Evolutionary conservation across 2,888 invertebrate species (phyloP), one percentile per base, ranked within the genome.

Genomic region (Pherbina coryleti): DNA sequence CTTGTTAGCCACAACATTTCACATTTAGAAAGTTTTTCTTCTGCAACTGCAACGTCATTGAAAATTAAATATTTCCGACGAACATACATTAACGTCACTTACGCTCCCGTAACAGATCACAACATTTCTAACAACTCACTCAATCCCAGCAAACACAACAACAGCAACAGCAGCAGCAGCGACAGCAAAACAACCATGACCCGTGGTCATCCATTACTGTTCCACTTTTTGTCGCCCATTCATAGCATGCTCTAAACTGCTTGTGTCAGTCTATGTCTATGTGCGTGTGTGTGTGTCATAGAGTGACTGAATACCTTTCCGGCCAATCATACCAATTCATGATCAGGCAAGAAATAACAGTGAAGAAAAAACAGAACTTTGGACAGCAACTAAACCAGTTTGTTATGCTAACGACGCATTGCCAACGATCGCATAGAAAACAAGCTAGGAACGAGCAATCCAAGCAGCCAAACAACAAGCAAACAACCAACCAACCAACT

Each of bases 151-250:
- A 64, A 17, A 49, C n/a, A 77, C 79, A 81, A 69, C 28, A 64
- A 34, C 57, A 76, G 72, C 53, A 34, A n/a, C 44, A 31, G 14
- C 31, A 62, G 17, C 28, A 55, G 67, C 44, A 17, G 25, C 72
- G 11, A 25, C 76, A 70, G 66, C 72, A 57, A 37, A 62, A 57
- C 80, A 83, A 81, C 84, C 85, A 85, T 86, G 86, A 87, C 86
- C 87, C 87, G 84, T 84, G 86, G 86, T 82, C 87, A 87, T 84
- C 85, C 85, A 86, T 86, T 86, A 86, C 84, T 84, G 86, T 82
- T 84, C 83, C 84, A 84, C 84, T 84, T 84, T 82, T 81, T 81
- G 55, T 75, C 62, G 60, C 53, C 66, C 74, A 75, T 75, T 75
- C 74, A 75, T 75, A 28, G 51, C 31, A 57, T 55, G 14, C 51